A percentile compares a stretch with the other conserved stretches of the same genome.
phyloP scores from a whole-genome alignment of 2,113 vertebrate species.

The Actinemys pallida region DNA sequence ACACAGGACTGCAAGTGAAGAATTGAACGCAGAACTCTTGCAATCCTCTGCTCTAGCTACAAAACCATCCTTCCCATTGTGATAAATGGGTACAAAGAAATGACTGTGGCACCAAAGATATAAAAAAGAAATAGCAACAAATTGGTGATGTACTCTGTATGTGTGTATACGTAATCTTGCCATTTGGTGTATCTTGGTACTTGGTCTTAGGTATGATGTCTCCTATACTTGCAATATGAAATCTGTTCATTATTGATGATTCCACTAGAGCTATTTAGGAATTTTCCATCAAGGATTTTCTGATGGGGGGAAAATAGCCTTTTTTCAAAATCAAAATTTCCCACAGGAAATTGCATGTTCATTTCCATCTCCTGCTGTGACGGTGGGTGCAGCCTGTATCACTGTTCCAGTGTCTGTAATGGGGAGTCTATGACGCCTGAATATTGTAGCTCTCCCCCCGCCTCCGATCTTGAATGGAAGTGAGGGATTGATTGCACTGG shows the following conservation, averaged over 20 bases:
- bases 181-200: not conserved
- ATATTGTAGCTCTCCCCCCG: fast-evolving
- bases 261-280: not conserved
- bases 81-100: not conserved
- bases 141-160: not conserved
- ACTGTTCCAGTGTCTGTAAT: fast-evolving
- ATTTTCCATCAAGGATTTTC: not conserved
- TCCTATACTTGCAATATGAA: not conserved
- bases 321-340: not conserved
- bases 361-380: not conserved
- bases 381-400: not conserved
- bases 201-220: not conserved
- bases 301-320: not conserved
- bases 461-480: fast-evolving
- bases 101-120: not conserved
- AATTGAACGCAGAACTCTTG: not conserved
- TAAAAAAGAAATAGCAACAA: not conserved
- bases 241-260: not conserved
- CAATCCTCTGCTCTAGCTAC: not conserved
- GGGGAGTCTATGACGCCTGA: fast-evolving
- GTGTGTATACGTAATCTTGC: not conserved
- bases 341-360: not conserved
- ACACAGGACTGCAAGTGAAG: not conserved
- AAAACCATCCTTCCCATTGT: no score
- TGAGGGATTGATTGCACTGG: not conserved